phyloP scores from a whole-genome alignment of 2,888 invertebrate genomes.

The Campopleginae sp. region DNA sequence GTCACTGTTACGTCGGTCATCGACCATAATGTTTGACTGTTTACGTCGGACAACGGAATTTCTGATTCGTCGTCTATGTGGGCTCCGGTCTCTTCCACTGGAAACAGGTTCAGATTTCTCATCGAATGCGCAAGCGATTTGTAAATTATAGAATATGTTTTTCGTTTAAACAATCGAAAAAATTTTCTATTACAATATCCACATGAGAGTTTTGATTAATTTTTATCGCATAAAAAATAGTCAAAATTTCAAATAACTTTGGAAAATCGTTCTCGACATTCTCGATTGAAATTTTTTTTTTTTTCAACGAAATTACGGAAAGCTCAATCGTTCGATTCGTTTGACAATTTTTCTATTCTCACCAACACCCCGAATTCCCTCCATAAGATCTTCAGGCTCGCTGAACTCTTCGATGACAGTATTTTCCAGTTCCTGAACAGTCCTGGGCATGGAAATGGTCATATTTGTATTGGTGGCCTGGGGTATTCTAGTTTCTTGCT shows the following conservation, averaged over 20 bases:
- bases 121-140: slow-evolving; percentile 3
- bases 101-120: not conserved
- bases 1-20: slow-evolving; percentile 74
- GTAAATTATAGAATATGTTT: not conserved
- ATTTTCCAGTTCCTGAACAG: slow-evolving; percentile 80
- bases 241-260: not conserved
- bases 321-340: not conserved
- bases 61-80: slow-evolving; percentile 83
- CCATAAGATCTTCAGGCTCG: slow-evolving; percentile 94
- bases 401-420: slow-evolving; percentile 91
- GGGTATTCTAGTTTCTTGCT: slow-evolving; percentile 79
- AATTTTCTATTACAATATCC: not conserved
- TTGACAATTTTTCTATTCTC: slow-evolving; percentile 80
- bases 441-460: slow-evolving; percentile 75
- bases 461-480: slow-evolving; percentile 82
- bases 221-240: not conserved
- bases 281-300: not conserved
- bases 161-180: not conserved
- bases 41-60: slow-evolving; percentile 76
- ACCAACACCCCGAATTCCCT: slow-evolving; percentile 92
- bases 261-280: not conserved
- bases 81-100: slow-evolving; percentile 83
- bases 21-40: slow-evolving; percentile 78
- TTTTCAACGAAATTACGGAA: not conserved
- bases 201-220: no score